Base-by-base conservation (phyloP, 2,113 vertebrate genomes). In the Oryctolagus cuniculus region DNA sequence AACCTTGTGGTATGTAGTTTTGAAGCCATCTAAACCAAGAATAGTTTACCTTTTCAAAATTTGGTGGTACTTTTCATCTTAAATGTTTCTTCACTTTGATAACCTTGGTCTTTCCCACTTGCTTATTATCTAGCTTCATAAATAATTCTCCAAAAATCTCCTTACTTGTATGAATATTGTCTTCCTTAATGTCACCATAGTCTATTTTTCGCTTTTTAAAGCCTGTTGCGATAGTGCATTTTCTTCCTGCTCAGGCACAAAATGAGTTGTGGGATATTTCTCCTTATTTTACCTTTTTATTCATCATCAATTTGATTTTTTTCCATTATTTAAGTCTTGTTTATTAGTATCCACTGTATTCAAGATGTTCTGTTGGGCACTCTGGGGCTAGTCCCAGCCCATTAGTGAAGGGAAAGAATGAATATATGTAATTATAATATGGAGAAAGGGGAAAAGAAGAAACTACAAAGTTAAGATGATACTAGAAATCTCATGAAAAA, bases 131-230 rank as follows among this genome's bases (percentile, higher is more conserved):
- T 87, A 21, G 21, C 53, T 95, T 83, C 44, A 84, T 34, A 89
- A 83, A 77, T 80, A 75, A 81, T 55, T 88, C 34, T 84, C 51
- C 83, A 80, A 95, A 81, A 82, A 24, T 44, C 36, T 1, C 2
- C 31, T 90, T 38, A 63, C 90, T 24, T 84, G 10, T 80, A 93
- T 12, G 31, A 27, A 64, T 77, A 94, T 94, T 91, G 89, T 63
- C 80, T 95, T 49, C 44, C 2, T 79, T 91, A 72, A 67, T 87
- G 53, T 72, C 49, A 90, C 36, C 49, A 3, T 51, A 61, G 13
- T 79, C 44, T 87, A 27, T 31, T 74, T 93, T 96, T 88, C 15
- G 74, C 86, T 95, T 85, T 67, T 51, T 84, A 91, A 58, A 72
- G 31, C 36, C 53, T 93, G 70, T 24, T 84, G 1, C 34, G 73